A percentile compares a stretch with the other conserved stretches of the same genome.
Conservation (phyloP, 2,797 vertebrate genomes). For the Anolis apletophallus region DNA sequence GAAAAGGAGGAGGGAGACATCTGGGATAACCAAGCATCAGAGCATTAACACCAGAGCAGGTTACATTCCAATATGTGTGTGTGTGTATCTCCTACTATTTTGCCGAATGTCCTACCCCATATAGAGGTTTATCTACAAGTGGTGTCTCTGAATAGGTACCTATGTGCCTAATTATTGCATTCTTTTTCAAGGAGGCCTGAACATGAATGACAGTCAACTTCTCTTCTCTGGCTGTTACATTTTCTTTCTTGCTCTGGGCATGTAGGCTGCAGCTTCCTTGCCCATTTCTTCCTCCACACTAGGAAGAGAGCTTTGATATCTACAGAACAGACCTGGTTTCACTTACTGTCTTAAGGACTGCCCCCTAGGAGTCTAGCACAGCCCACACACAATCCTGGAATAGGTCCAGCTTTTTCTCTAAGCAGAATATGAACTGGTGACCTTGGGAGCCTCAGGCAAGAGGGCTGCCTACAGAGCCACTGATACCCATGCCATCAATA, state of each 20-base stretch:
- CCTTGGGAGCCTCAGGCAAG: constrained; percentile 62
- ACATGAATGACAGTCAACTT: neutral
- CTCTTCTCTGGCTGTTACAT: neutral
- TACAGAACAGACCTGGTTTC: constrained; percentile 52
- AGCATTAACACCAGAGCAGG: constrained; percentile 84
- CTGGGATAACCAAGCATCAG: constrained; percentile 82
- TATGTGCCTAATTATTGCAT: constrained; percentile 21
- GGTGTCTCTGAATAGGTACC: constrained; percentile 8
- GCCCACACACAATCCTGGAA: constrained; percentile 66
- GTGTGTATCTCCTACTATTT: neutral
- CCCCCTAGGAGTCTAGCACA: constrained; percentile 56
- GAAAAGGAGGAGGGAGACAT: constrained; percentile 83
- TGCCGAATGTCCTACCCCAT: neutral
- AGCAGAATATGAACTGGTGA: constrained; percentile 70
- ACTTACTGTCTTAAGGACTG: constrained; percentile 57
- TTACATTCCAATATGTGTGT: constrained; percentile 67
- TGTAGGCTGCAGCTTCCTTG: constrained; percentile 32
- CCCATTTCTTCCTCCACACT: constrained; percentile 43
- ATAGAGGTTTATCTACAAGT: constrained; percentile 18
- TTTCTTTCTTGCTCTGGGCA: constrained; percentile 36
- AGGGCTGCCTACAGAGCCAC: constrained; percentile 69
- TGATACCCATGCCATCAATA: constrained; percentile 67
- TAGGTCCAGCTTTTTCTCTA: constrained; percentile 63
- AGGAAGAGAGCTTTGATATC: constrained; percentile 53
- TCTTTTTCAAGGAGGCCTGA: constrained; percentile 1